A percentile compares a stretch with the other conserved stretches of the same genome.
Evolutionary conservation across 1,140 invertebrate genomes (phyloP).

Genomic region (Conus ventricosus): DNA sequence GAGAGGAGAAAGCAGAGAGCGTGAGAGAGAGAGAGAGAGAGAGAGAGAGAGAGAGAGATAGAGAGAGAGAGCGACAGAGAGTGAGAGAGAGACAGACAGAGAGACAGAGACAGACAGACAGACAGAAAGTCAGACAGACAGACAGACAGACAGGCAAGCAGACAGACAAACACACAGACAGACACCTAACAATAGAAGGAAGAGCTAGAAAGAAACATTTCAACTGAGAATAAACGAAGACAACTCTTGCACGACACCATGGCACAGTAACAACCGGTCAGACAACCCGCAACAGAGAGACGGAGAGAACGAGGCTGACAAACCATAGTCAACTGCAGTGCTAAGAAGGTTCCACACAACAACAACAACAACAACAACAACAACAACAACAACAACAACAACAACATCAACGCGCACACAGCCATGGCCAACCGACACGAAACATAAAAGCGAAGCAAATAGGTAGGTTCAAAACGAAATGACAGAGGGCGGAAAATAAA

Average conservation of each 20-base stretch:
- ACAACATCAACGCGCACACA: not conserved
- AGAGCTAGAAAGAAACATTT: no score
- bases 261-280: not conserved
- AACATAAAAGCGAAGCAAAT: no score
- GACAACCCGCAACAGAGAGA: not conserved
- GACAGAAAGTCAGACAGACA: not conserved
- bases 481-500: no score
- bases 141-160: not conserved
- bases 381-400: not conserved
- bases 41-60: slow-evolving; percentile 15
- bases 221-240: no score
- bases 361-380: not conserved
- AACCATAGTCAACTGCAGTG: no score
- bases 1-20: no score
- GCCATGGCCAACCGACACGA: no score
- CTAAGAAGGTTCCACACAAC: not conserved
- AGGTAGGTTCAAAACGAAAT: no score
- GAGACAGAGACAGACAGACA: not conserved
- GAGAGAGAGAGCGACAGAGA: not conserved
- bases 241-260: no score
- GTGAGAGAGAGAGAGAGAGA: no score
- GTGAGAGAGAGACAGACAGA: no score
- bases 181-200: not conserved
- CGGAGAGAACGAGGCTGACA: not conserved
- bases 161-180: not conserved